Conservation (phyloP, 2,888 invertebrate genomes). For the Spisula solida region DNA sequence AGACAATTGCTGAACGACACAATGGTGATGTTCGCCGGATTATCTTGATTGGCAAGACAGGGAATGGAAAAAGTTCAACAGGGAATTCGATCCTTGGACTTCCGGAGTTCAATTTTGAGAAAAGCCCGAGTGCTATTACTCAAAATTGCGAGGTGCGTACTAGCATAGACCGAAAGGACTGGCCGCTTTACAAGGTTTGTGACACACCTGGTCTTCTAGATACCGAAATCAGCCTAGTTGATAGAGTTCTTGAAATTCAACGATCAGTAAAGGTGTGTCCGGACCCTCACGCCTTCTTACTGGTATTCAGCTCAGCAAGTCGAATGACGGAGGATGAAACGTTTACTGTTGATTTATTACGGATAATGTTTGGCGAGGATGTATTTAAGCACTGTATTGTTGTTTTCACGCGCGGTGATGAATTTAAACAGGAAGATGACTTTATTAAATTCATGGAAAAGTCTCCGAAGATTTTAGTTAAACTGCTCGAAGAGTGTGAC, state of each 20-base stretch:
- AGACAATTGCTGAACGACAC: no score
- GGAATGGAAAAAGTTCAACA: slow-evolving; percentile 39
- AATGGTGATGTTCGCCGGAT: neutral
- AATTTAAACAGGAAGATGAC: neutral
- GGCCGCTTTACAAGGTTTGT: neutral
- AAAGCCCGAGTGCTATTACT: neutral
- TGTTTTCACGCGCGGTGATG: slow-evolving; percentile 27
- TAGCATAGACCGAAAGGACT: neutral
- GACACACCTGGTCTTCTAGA: slow-evolving; percentile 43
- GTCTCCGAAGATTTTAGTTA: neutral
- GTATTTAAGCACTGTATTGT: slow-evolving; percentile 33
- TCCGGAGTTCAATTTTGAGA: neutral
- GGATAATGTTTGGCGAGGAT: slow-evolving; percentile 32
- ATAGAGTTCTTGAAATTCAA: slow-evolving; percentile 31
- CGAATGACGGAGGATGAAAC: slow-evolving; percentile 36
- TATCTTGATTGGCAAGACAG: slow-evolving; percentile 30
- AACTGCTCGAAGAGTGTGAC: neutral
- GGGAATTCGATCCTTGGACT: slow-evolving; percentile 19
- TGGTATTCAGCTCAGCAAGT: slow-evolving; percentile 14
- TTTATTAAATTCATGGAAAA: neutral
- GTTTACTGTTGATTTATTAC: slow-evolving; percentile 34
- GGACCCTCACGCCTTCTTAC: slow-evolving; percentile 29
- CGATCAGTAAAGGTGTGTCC: slow-evolving; percentile 20
- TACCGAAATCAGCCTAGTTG: neutral
- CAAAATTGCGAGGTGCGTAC: neutral